Base-by-base conservation (phyloP, 2,888 invertebrate genomes). In the Anoplius nigerrimus region DNA sequence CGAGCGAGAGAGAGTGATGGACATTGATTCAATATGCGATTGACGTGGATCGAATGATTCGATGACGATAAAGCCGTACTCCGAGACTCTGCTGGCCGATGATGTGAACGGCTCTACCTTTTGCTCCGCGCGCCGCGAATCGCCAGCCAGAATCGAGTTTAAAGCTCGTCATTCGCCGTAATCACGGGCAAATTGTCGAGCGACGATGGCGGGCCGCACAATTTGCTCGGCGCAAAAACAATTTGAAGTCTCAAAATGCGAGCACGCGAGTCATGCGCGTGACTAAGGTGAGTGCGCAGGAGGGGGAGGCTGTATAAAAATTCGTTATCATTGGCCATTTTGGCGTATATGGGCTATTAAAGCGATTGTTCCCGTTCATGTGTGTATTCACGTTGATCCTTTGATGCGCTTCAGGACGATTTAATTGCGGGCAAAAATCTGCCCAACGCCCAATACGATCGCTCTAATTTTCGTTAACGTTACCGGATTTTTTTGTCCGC, bases 31-130 rank as follows among this genome's bases (percentile, higher is more conserved):
- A 75, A 79, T 79, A 69, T 67, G 66, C 76, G 73, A 80, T 78
- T 80, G 80, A 76, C 80, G 79, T 71, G 71, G 68, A 71, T 76
- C 72, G 71, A 79, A 78, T 76, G 79, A 79, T 79, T 79, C 75
- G 72, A 75, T 79, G 77, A 79, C 69, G 68, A 71, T 67, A 72
- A 77, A 75, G 67, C 68, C 63, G 51, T 63, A 64, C 62, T 53
- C 58, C 71, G 70, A 72, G 78, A 76, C 72, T 72, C 61, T 59
- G 51, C 18, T n/a, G n/a, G 59, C 53, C 58, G 64, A 70, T 68
- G 65, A 69, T 62, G 71, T 46, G 48, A 18, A n/a, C n/a, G n/a
- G 15, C 55, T 11, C 55, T 55, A 27, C 18, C 11, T 55, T 27
- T n/a, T 55, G 3, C 34, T 34, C 54, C 48, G 16, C 8, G 48